Evolutionary conservation across 2,888 invertebrate genomes (phyloP).

Genomic region (Microchrysa polita): DNA sequence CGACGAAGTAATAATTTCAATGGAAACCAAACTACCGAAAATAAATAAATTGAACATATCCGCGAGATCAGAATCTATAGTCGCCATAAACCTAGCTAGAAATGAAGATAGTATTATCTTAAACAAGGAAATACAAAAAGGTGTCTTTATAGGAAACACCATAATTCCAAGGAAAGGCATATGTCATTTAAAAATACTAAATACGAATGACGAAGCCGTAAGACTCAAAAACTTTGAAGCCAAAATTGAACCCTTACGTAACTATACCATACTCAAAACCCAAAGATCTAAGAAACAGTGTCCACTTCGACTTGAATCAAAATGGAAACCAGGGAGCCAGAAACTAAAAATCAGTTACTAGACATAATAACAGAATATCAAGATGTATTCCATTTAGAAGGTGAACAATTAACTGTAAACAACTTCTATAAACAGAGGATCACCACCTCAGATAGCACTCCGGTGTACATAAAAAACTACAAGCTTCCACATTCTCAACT

Average conservation of each 20-base stretch:
- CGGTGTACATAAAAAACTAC: constrained; percentile 2
- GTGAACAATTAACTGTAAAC: neutral
- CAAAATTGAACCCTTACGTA: neutral
- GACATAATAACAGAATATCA: neutral
- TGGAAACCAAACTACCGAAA: neutral
- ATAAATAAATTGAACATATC: neutral
- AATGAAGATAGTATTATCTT: neutral
- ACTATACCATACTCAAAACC: too few species aligned
- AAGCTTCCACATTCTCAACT: neutral
- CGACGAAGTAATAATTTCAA: neutral
- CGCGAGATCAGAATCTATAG: neutral
- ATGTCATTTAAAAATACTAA: neutral
- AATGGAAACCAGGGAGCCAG: neutral
- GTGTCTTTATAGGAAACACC: neutral
- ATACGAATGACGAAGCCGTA: neutral
- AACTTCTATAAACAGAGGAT: neutral
- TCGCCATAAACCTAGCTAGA: neutral
- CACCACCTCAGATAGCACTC: neutral
- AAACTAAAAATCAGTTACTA: neutral
- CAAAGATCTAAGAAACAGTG: too few species aligned
- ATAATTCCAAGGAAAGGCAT: neutral
- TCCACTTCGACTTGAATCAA: too few species aligned
- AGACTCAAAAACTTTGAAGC: neutral
- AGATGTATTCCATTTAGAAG: constrained; percentile 2
- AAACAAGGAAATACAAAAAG: neutral